phyloP scores from a whole-genome alignment of 2,888 invertebrate species.

The Rhogogaster chlorosoma region DNA sequence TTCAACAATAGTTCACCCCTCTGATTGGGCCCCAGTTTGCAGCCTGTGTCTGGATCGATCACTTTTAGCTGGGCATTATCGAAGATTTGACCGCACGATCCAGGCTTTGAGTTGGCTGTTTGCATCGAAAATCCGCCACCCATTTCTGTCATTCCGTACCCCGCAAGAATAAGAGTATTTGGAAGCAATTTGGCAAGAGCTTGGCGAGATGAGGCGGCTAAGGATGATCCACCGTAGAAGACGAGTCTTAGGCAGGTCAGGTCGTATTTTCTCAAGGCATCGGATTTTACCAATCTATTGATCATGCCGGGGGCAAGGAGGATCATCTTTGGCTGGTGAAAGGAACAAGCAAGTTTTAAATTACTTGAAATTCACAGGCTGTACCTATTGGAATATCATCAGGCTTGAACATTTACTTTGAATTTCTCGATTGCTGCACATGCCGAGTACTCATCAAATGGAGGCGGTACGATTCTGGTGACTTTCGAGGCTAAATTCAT shows the following conservation, averaged over 20 bases:
- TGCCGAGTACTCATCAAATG: constrained; percentile 60
- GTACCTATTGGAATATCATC: constrained; percentile 50
- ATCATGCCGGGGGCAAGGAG: constrained; percentile 62
- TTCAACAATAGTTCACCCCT: too few relatives aligned
- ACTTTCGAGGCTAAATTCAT: constrained; percentile 49
- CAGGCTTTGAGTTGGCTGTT: too few relatives aligned
- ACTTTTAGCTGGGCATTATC: too few relatives aligned
- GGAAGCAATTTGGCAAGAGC: constrained; percentile 55
- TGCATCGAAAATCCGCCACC: constrained; percentile 57
- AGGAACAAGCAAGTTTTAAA: too few relatives aligned
- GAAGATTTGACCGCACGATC: too few relatives aligned
- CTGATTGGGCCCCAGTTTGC: too few relatives aligned
- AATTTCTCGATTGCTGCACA: constrained; percentile 69
- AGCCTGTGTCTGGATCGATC: too few relatives aligned
- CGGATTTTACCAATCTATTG: constrained; percentile 58
- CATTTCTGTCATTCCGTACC: constrained; percentile 68
- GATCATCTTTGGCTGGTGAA: constrained; percentile 60
- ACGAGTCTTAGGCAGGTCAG: constrained; percentile 49
- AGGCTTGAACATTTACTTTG: constrained; percentile 61
- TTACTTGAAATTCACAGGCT: too few relatives aligned
- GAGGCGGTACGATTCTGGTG: constrained; percentile 50
- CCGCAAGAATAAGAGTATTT: constrained; percentile 54
- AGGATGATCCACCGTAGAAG: constrained; percentile 56
- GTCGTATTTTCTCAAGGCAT: constrained; percentile 57
- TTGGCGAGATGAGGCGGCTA: constrained; percentile 56